A percentile compares a stretch with the other conserved stretches of the same genome.
Conservation (phyloP, 1,140 invertebrate genomes). For the Oreohelix idahoensis region DNA sequence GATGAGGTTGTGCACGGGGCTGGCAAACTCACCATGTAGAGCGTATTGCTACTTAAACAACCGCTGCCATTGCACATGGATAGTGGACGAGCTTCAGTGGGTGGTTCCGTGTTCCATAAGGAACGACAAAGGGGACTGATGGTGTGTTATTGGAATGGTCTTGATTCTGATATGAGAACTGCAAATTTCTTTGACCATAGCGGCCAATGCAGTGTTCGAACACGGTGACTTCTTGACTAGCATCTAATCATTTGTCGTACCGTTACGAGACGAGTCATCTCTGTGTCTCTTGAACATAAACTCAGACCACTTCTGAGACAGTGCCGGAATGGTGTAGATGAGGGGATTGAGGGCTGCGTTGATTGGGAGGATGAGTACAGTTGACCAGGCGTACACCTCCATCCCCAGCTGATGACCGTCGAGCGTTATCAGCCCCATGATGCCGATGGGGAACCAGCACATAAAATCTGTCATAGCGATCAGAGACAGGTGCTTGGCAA, state of each 20-base stretch:
- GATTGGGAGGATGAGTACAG: slow-evolving; percentile 48
- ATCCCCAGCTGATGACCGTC: slow-evolving; percentile 39
- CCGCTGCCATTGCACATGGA: too few species aligned
- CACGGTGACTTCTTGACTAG: too few species aligned
- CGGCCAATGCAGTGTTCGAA: too few species aligned
- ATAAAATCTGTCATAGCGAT: slow-evolving; percentile 52
- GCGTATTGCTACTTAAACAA: too few species aligned
- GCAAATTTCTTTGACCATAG: too few species aligned
- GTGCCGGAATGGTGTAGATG: slow-evolving; percentile 43
- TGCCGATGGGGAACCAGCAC: slow-evolving; percentile 56
- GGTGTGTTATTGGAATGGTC: too few species aligned
- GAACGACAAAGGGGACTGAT: too few species aligned
- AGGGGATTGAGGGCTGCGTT: slow-evolving; percentile 55
- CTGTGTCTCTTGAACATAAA: background rate
- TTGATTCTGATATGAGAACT: too few species aligned
- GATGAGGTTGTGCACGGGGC: too few species aligned
- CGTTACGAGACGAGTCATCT: slow-evolving; percentile 6
- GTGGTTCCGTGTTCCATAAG: too few species aligned
- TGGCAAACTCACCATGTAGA: too few species aligned
- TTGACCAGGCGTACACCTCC: slow-evolving; percentile 49
- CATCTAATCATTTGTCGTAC: background rate
- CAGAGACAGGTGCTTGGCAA: slow-evolving; percentile 51
- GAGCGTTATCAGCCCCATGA: slow-evolving; percentile 53
- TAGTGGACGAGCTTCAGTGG: too few species aligned
- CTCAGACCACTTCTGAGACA: background rate